A percentile compares a stretch with the other conserved stretches of the same genome.
phyloP scores from a whole-genome alignment of 2,113 vertebrate species.

The Nothoprocta pentlandii region DNA sequence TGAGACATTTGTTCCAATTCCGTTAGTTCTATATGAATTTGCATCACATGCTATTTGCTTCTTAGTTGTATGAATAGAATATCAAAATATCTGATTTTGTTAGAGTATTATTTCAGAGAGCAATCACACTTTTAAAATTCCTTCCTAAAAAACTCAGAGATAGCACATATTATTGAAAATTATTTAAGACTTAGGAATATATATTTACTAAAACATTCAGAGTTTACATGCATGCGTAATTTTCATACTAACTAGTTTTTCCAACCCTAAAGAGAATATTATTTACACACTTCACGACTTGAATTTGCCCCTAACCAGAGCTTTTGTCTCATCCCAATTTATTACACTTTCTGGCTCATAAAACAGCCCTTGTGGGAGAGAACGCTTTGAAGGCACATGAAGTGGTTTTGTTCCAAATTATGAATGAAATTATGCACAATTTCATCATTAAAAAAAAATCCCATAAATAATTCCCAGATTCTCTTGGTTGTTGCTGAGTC shows the following conservation, averaged over 20 bases:
- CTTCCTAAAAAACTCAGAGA: not conserved
- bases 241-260: not conserved
- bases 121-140: not conserved
- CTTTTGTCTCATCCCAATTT: not conserved
- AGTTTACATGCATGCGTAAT: not conserved
- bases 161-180: not conserved
- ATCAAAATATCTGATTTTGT: not conserved
- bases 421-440: not conserved
- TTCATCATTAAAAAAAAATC: not conserved
- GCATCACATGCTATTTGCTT: not conserved
- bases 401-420: not conserved
- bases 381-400: not conserved
- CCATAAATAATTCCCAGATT: conserved; percentile 5
- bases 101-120: not conserved
- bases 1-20: not conserved
- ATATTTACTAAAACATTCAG: not conserved
- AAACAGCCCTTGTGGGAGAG: not conserved
- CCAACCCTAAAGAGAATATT: not conserved
- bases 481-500: not conserved
- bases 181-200: not conserved
- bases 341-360: not conserved
- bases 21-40: not conserved
- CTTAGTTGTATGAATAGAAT: not conserved
- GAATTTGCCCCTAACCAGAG: not conserved
- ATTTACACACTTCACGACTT: not conserved